Conservation (phyloP, 2,888 invertebrate genomes). For the Luperina nickerlii region DNA sequence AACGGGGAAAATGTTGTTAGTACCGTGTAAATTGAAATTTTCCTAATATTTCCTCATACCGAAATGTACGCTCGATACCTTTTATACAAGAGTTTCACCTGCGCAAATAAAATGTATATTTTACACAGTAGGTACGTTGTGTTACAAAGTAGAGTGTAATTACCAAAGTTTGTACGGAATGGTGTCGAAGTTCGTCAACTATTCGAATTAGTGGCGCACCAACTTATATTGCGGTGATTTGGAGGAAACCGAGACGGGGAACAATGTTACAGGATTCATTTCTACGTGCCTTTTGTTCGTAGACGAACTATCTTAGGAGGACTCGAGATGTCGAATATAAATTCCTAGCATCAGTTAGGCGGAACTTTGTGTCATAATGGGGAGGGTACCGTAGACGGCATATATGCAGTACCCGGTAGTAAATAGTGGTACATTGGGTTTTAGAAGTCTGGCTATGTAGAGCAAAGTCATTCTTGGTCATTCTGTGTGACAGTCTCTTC, state of each 20-base stretch:
- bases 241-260: slow-evolving; percentile 15
- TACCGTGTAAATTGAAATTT: neutral
- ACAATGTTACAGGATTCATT: slow-evolving; percentile 39
- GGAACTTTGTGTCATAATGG: slow-evolving; percentile 11
- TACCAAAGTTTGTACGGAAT: slow-evolving; percentile 38
- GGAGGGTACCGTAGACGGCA: neutral
- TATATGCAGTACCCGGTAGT: neutral
- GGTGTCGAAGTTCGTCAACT: slow-evolving; percentile 33
- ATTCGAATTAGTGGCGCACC: slow-evolving; percentile 53
- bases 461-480: neutral
- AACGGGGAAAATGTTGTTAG: neutral
- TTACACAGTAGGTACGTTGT: neutral
- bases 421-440: neutral
- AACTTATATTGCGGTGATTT: slow-evolving; percentile 53
- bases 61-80: neutral
- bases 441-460: neutral
- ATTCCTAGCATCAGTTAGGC: slow-evolving; percentile 11
- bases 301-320: slow-evolving; percentile 1
- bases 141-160: slow-evolving; percentile 36
- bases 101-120: slow-evolving; percentile 7
- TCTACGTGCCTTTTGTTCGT: slow-evolving; percentile 12
- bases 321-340: slow-evolving; percentile 27
- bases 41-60: slow-evolving; percentile 1
- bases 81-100: slow-evolving; percentile 1
- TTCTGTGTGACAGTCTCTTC: too few species aligned